phyloP scores from a whole-genome alignment of 2,888 invertebrate genomes.

The Calameuta pallipes region DNA sequence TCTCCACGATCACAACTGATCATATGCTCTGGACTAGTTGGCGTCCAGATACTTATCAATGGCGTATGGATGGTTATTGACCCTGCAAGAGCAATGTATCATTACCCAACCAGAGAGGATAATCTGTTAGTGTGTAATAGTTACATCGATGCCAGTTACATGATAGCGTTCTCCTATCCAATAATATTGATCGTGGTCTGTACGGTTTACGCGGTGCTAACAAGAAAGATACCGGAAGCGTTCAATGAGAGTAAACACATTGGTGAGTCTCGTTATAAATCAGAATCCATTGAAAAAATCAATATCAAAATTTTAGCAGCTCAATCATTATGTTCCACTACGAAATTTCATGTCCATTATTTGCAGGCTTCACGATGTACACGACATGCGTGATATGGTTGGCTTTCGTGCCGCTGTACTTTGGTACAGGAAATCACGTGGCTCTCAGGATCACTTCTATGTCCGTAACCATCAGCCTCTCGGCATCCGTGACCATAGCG shows the following conservation, averaged over 20 bases:
- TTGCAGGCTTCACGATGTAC: conserved; percentile 96
- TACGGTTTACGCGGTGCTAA: conserved; percentile 95
- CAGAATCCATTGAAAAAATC: background rate
- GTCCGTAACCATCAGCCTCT: conserved; percentile 94
- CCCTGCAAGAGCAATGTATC: conserved; percentile 89
- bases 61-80: conserved; percentile 93
- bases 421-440: conserved; percentile 94
- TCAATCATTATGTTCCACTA: background rate
- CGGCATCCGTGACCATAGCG: conserved; percentile 92
- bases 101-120: conserved; percentile 91
- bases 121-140: conserved; percentile 94
- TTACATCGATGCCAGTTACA: conserved; percentile 92
- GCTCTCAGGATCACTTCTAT: conserved; percentile 93
- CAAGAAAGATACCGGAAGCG: conserved; percentile 97
- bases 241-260: conserved; percentile 99
- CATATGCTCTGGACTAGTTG: conserved; percentile 88
- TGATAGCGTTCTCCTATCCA: conserved; percentile 94
- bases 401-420: conserved; percentile 97
- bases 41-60: conserved; percentile 90
- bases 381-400: conserved; percentile 98
- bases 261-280: conserved; percentile 70
- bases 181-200: conserved; percentile 91
- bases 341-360: conserved; percentile 16
- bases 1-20: conserved; percentile 90
- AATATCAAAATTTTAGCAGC: background rate